These are phyloP conservation scores for Oncorhynchus keta DNA, from an alignment of 2,113 vertebrate genomes.

Conservation along the genomic window DNA sequence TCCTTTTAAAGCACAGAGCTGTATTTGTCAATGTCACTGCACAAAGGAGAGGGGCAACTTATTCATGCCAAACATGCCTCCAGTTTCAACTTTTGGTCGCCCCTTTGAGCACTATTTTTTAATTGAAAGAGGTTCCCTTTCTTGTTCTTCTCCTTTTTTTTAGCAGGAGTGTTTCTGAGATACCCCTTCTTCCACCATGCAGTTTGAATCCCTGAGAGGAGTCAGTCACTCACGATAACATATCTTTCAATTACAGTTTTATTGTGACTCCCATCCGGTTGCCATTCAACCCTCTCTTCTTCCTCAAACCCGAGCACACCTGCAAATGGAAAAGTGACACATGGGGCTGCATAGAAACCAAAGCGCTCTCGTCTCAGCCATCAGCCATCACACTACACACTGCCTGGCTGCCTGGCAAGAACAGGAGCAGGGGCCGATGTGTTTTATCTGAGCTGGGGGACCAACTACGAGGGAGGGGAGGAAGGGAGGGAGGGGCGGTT, in stretches of 20 bases:
- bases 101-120: conserved; percentile 70
- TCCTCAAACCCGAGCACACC: conserved; percentile 48
- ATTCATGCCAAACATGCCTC: conserved; percentile 80
- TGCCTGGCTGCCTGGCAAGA: conserved; percentile 29
- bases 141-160: conserved; percentile 53
- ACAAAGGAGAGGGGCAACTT: conserved; percentile 74
- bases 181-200: conserved; percentile 48
- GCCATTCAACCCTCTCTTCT: conserved; percentile 58
- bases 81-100: conserved; percentile 71
- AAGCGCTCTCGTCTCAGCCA: conserved; percentile 55
- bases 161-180: conserved; percentile 63
- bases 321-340: conserved; percentile 68
- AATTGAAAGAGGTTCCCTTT: conserved; percentile 73
- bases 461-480: neutral
- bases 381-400: conserved; percentile 16
- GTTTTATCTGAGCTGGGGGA: conserved; percentile 56
- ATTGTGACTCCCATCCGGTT: conserved; percentile 72
- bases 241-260: conserved; percentile 81
- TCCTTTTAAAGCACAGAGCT: conserved; percentile 68
- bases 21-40: conserved; percentile 79
- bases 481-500: neutral
- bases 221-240: conserved; percentile 71
- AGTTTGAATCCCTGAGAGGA: conserved; percentile 53
- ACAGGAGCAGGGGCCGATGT: conserved; percentile 27
- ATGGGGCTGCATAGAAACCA: conserved; percentile 63